phyloP scores from a whole-genome alignment of 2,888 invertebrate genomes.

The Ditylenchus weischeri region DNA sequence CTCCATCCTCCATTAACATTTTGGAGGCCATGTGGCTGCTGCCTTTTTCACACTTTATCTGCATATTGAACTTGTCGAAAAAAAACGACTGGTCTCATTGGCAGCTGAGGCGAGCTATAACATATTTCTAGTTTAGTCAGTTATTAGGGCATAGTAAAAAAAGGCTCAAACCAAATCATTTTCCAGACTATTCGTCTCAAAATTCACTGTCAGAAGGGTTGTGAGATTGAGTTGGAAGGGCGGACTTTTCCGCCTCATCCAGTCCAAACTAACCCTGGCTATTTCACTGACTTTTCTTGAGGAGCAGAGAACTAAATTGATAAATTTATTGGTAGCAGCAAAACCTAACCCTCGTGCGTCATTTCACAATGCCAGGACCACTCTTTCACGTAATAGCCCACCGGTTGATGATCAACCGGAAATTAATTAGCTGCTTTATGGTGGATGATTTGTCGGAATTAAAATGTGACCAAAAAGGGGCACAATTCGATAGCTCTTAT shows the following conservation, averaged over 20 bases:
- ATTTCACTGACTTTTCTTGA: slow-evolving; percentile 1
- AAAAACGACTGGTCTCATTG: neutral
- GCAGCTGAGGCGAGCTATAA: slow-evolving; percentile 2
- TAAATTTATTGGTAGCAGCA: no score
- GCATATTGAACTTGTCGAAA: neutral
- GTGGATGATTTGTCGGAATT: no score
- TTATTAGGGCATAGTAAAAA: no score
- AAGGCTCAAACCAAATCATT: neutral
- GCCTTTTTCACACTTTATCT: neutral
- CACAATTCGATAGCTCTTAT: no score
- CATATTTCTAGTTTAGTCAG: neutral
- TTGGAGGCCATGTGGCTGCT: neutral
- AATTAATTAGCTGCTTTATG: no score
- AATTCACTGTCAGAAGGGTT: neutral
- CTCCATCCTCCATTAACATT: neutral
- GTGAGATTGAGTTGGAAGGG: neutral
- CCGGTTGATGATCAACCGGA: no score
- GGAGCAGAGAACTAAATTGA: neutral
- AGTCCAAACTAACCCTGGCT: neutral
- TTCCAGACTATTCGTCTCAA: neutral
- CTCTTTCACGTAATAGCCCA: no score
- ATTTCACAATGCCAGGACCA: no score
- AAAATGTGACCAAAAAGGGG: no score
- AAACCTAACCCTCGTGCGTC: no score
- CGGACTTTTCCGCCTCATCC: neutral